Conservation (phyloP, 2,888 invertebrate species). For the Ganaspis brasiliensis region DNA sequence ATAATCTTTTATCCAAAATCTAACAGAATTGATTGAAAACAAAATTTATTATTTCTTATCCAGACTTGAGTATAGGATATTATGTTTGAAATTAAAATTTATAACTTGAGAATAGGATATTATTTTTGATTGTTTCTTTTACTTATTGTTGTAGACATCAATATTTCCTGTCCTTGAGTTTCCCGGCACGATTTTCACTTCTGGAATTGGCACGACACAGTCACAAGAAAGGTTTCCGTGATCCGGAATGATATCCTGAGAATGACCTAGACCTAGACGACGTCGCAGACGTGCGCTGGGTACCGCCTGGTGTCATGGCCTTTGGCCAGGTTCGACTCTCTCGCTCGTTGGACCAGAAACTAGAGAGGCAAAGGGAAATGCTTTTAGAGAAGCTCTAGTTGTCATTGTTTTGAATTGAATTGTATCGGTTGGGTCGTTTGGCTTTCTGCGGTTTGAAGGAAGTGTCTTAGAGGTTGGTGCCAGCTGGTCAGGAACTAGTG, state of each 20-base stretch:
- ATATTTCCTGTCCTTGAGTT: constrained; percentile 23
- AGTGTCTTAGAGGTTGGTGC: constrained; percentile 59
- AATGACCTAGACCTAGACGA: constrained; percentile 36
- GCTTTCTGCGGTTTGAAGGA: constrained; percentile 46
- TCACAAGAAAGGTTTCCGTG: neutral
- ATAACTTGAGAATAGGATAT: neutral
- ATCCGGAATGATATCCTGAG: neutral
- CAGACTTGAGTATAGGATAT: no score
- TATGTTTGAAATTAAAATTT: no score
- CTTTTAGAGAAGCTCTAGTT: constrained; percentile 47
- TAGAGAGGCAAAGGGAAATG: constrained; percentile 52
- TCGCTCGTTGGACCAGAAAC: constrained; percentile 57
- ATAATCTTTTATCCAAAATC: no score
- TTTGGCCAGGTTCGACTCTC: constrained; percentile 69
- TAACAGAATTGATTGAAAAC: no score
- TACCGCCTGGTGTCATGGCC: constrained; percentile 74
- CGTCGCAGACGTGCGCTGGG: constrained; percentile 56
- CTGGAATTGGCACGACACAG: neutral
- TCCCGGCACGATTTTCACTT: neutral
- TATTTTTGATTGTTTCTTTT: no score
- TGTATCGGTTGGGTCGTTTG: constrained; percentile 67
- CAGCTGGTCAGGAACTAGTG: constrained; percentile 49
- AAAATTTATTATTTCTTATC: no score
- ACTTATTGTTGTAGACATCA: neutral
- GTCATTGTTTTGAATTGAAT: constrained; percentile 70